These are phyloP conservation scores for Lophotis ruficrista DNA, from an alignment of 2,113 vertebrate genomes.

Conservation along the genomic window DNA sequence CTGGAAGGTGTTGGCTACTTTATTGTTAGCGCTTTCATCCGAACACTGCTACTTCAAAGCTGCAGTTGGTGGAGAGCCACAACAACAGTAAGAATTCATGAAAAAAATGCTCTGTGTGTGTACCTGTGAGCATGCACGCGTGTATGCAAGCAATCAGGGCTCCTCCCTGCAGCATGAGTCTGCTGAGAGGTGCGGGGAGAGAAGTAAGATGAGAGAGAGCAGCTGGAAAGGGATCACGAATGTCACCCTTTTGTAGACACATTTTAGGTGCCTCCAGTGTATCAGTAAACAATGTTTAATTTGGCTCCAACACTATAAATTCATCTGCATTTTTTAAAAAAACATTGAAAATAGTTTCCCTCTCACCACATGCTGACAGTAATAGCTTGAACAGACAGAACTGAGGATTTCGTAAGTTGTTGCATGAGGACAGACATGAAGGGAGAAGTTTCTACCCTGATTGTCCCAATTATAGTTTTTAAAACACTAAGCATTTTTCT, in stretches of 20 bases:
- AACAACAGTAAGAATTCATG: neutral
- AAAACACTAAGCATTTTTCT: neutral
- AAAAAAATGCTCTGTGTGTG: neutral
- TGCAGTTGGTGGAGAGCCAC: neutral
- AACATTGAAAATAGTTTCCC: neutral
- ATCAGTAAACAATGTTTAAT: neutral
- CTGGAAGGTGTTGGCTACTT: neutral
- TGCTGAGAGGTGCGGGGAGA: neutral
- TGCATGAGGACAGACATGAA: neutral
- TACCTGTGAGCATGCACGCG: rapidly evolving
- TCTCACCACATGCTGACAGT: neutral
- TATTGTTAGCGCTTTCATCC: rapidly evolving
- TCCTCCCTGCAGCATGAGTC: neutral
- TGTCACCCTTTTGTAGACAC: neutral
- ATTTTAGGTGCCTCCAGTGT: neutral
- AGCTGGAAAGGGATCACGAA: neutral
- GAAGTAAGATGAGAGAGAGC: neutral
- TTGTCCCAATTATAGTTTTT: neutral
- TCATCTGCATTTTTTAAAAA: neutral
- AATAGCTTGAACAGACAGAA: neutral
- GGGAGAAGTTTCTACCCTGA: neutral
- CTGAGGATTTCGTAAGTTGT: rapidly evolving
- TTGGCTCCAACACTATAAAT: neutral
- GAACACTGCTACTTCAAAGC: rapidly evolving
- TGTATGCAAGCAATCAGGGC: rapidly evolving